phyloP scores from a whole-genome alignment of 2,797 vertebrate genomes.

The Sorex maritimensis region DNA sequence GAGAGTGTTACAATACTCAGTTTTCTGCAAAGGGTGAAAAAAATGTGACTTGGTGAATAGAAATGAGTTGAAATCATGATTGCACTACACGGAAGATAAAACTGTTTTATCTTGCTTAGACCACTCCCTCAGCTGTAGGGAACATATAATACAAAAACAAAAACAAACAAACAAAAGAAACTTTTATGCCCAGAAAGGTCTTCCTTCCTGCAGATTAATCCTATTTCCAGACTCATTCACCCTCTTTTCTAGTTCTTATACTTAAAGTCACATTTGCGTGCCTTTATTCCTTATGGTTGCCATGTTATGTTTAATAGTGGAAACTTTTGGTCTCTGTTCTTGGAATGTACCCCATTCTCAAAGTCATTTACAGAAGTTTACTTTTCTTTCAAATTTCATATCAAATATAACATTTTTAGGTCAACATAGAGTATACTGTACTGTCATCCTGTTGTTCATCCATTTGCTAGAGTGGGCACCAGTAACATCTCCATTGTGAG shows the following conservation, averaged over 20 bases:
- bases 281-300: not conserved
- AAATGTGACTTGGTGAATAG: not conserved
- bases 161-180: not conserved
- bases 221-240: fast-evolving
- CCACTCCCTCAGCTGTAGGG: not conserved
- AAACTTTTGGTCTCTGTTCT: not conserved
- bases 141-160: too few relatives aligned
- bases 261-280: not conserved
- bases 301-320: not conserved
- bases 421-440: not conserved
- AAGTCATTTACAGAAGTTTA: not conserved
- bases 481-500: too few relatives aligned
- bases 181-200: not conserved
- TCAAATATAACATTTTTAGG: not conserved
- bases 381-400: not conserved
- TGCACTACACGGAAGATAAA: not conserved
- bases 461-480: too few relatives aligned
- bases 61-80: not conserved
- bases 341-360: not conserved
- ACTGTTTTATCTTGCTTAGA: not conserved
- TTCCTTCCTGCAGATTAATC: not conserved
- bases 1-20: not conserved
- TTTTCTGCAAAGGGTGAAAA: not conserved
- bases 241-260: not conserved
- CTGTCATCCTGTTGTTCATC: too few relatives aligned